These are phyloP conservation scores for Nyctibius bracteatus DNA, from an alignment of 2,113 vertebrate genomes.

Conservation along the genomic window DNA sequence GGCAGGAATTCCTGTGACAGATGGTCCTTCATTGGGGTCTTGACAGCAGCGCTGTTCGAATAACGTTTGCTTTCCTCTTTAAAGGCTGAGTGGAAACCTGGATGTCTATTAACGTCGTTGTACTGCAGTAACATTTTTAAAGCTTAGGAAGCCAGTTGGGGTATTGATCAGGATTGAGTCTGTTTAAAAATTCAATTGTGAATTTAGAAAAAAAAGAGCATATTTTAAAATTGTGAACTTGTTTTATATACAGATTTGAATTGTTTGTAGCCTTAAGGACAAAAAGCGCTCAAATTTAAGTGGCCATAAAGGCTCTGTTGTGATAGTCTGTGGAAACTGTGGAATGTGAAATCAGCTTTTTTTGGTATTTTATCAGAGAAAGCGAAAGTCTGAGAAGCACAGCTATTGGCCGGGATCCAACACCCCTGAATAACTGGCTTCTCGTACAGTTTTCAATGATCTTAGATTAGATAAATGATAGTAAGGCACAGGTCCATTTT, in stretches of 20 bases:
- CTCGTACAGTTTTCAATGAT: neutral
- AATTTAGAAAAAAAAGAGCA: neutral
- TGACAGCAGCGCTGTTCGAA: constrained; percentile 18
- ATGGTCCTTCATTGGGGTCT: neutral
- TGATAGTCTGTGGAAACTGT: neutral
- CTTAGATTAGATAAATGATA: neutral
- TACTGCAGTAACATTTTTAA: neutral
- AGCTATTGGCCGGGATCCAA: neutral
- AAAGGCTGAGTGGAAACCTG: neutral
- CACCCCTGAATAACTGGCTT: neutral
- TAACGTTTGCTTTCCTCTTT: neutral
- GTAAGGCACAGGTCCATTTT: neutral
- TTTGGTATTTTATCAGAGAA: neutral
- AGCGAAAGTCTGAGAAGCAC: neutral
- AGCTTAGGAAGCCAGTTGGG: neutral
- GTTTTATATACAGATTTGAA: neutral
- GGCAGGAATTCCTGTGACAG: neutral
- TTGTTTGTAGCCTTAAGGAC: neutral
- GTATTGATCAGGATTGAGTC: neutral
- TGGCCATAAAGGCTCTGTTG: neutral
- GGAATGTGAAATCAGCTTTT: neutral
- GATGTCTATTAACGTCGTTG: neutral
- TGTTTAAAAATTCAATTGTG: neutral
- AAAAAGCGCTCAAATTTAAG: neutral
- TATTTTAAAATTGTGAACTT: neutral